Conservation (phyloP, 2,888 invertebrate genomes). For the Spilosoma lubricipeda region DNA sequence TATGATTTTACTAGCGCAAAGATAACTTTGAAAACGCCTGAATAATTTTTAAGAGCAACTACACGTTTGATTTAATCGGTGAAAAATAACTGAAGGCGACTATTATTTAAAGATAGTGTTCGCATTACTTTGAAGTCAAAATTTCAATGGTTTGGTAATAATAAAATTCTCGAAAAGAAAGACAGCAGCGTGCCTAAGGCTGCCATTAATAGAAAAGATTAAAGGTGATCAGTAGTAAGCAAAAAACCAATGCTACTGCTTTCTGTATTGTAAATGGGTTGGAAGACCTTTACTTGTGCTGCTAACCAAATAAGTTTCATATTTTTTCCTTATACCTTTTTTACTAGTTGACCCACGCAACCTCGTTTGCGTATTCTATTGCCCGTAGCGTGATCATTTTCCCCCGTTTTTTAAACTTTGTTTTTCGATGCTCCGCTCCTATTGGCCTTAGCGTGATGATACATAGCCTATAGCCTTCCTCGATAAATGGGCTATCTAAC, state of each 20-base stretch:
- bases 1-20: conserved; percentile 27
- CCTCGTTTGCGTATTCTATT: too few relatives aligned
- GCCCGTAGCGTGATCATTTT: too few relatives aligned
- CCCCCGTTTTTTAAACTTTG: too few relatives aligned
- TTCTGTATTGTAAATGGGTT: not conserved
- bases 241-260: not conserved
- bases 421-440: too few relatives aligned
- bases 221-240: not conserved
- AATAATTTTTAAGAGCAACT: conserved; percentile 31
- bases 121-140: not conserved
- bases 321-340: too few relatives aligned
- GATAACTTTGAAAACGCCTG: conserved; percentile 39
- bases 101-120: not conserved
- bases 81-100: conserved; percentile 34
- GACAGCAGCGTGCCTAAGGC: not conserved
- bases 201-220: not conserved
- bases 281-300: too few relatives aligned
- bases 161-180: not conserved
- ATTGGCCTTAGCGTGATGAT: too few relatives aligned
- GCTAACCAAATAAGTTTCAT: not conserved
- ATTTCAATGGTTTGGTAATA: not conserved
- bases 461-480: too few relatives aligned
- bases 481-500: too few relatives aligned
- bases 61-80: conserved; percentile 27
- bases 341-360: too few relatives aligned